Conservation (phyloP, 2,113 vertebrate species). For the Spilogale gracilis region DNA sequence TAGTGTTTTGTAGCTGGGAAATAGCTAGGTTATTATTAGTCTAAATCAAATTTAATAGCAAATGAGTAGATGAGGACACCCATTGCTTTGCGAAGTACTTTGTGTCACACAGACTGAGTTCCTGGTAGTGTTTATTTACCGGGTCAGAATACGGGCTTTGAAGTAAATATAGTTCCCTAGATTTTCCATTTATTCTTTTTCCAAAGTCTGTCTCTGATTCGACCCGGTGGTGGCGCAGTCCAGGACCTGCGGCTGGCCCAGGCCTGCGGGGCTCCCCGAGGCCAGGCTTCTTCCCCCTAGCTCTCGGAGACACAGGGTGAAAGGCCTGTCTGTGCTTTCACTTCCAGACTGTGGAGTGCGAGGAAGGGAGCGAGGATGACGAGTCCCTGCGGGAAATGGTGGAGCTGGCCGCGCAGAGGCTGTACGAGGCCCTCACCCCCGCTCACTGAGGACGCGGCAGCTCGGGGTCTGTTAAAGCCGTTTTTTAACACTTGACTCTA, state of each 20-base stretch:
- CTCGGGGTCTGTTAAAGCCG: not conserved
- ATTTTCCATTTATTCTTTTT: not conserved
- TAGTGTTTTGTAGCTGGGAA: not conserved
- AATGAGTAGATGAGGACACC: not conserved
- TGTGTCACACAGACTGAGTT: not conserved
- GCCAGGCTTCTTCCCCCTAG: rapidly evolving
- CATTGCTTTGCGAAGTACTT: not conserved
- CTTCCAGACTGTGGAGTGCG: constrained; percentile 91
- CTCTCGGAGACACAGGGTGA: not conserved
- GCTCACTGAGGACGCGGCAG: constrained; percentile 82
- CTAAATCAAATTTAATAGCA: not conserved
- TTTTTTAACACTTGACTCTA: not conserved
- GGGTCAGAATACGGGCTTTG: not conserved
- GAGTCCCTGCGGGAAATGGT: constrained; percentile 95
- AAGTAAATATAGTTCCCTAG: not conserved
- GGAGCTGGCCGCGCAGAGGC: constrained; percentile 93
- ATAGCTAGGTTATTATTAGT: not conserved
- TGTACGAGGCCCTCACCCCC: constrained; percentile 94
- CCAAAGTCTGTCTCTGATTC: not conserved
- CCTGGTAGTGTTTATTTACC: not conserved
- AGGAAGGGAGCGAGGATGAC: constrained; percentile 92
- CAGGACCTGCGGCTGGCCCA: rapidly evolving
- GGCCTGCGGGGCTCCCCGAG: not conserved
- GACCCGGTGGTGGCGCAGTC: not conserved
- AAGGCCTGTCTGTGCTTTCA: not conserved